Conservation (phyloP, 2,797 vertebrate genomes). For the Novumbra hubbsi region DNA sequence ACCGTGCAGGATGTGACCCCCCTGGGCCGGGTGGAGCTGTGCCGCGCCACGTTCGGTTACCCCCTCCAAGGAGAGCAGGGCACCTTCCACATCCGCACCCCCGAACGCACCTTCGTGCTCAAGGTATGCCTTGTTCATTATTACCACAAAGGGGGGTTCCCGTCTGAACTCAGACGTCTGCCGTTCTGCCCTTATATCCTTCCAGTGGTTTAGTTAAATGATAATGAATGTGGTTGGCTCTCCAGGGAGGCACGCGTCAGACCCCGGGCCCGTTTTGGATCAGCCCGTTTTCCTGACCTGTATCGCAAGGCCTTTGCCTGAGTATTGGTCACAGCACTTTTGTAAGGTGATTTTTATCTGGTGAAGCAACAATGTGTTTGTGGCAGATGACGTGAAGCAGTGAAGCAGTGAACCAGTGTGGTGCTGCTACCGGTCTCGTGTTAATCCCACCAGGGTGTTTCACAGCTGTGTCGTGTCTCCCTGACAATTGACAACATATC, state of each 20-base stretch:
- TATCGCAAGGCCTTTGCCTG: not conserved
- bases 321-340: not conserved
- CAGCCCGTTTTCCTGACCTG: not conserved
- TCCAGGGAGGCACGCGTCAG: not conserved
- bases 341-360: not conserved
- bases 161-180: not conserved
- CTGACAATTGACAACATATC: not conserved
- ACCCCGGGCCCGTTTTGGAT: not conserved
- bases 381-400: not conserved
- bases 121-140: slow-evolving; percentile 75
- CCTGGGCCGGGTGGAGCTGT: slow-evolving; percentile 83
- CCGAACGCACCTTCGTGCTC: slow-evolving; percentile 79
- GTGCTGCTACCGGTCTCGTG: not conserved
- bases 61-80: slow-evolving; percentile 80
- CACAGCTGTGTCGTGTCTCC: not conserved
- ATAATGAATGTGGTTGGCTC: not conserved
- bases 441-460: not conserved
- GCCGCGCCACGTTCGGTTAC: slow-evolving; percentile 79
- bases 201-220: not conserved
- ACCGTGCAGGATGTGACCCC: slow-evolving; percentile 84
- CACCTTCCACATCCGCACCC: slow-evolving; percentile 88
- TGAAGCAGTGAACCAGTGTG: not conserved
- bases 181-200: not conserved
- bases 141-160: not conserved
- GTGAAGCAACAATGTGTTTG: not conserved